A percentile compares a stretch with the other conserved stretches of the same genome.
Conservation (phyloP, 2,888 invertebrate species). For the Hanleya hanleyi region DNA sequence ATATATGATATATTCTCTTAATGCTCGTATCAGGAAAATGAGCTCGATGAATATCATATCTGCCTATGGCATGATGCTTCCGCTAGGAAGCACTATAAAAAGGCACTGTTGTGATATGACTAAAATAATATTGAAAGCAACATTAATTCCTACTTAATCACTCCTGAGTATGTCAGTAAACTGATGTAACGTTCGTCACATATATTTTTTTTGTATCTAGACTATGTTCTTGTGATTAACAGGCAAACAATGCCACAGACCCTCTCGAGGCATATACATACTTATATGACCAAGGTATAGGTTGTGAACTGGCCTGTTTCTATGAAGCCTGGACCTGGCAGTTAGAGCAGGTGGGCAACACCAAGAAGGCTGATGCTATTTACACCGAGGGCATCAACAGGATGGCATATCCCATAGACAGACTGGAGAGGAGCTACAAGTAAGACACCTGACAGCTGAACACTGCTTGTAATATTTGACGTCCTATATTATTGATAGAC, state of each 20-base stretch:
- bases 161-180: no score
- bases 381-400: constrained; percentile 85
- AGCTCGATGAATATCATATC: no score
- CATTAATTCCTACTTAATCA: no score
- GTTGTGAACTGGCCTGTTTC: constrained; percentile 85
- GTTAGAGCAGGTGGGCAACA: constrained; percentile 87
- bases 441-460: constrained; percentile 46
- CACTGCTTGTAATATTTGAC: no score
- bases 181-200: neutral
- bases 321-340: constrained; percentile 94
- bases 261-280: constrained; percentile 81
- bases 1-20: no score
- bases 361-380: constrained; percentile 87
- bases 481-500: no score
- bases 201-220: constrained; percentile 15
- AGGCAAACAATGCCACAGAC: constrained; percentile 73
- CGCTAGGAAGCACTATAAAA: no score
- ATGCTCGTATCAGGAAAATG: no score
- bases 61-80: no score
- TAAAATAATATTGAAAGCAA: no score
- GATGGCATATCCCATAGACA: constrained; percentile 86
- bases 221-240: no score
- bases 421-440: constrained; percentile 70
- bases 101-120: no score
- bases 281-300: constrained; percentile 86